Evolutionary conservation across 2,113 vertebrate genomes (phyloP).

Genomic region (Microcebus murinus): DNA sequence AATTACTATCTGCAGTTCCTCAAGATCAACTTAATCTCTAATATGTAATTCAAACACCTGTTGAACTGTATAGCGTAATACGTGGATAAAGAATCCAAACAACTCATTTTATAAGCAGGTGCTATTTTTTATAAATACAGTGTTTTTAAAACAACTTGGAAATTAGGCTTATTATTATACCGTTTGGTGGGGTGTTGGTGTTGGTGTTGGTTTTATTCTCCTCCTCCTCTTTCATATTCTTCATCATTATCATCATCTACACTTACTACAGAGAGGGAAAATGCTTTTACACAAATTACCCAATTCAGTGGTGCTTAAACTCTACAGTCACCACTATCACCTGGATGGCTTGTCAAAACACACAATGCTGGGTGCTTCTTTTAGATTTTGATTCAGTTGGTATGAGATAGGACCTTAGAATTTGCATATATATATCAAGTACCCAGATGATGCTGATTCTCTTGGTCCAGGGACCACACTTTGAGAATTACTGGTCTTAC

Average conservation of each 20-base stretch:
- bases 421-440: not conserved
- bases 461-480: not conserved
- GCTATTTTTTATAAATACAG: not conserved
- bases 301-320: not conserved
- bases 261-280: not conserved
- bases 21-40: constrained; percentile 62
- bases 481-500: not conserved
- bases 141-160: not conserved
- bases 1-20: constrained; percentile 59
- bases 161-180: not conserved
- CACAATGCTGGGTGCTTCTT: not conserved
- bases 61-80: not conserved
- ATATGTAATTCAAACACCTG: not conserved
- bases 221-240: not conserved
- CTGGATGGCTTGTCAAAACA: not conserved
- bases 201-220: not conserved
- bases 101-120: not conserved
- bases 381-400: not conserved
- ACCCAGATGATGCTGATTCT: not conserved
- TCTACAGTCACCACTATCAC: not conserved
- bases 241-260: not conserved
- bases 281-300: not conserved
- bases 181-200: not conserved
- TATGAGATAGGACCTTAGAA: not conserved
- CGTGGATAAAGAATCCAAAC: not conserved